Evolutionary conservation across 2,113 vertebrate genomes (phyloP), one percentile per base, ranked within the genome.

Genomic region (Neopipo cinnamomea): DNA sequence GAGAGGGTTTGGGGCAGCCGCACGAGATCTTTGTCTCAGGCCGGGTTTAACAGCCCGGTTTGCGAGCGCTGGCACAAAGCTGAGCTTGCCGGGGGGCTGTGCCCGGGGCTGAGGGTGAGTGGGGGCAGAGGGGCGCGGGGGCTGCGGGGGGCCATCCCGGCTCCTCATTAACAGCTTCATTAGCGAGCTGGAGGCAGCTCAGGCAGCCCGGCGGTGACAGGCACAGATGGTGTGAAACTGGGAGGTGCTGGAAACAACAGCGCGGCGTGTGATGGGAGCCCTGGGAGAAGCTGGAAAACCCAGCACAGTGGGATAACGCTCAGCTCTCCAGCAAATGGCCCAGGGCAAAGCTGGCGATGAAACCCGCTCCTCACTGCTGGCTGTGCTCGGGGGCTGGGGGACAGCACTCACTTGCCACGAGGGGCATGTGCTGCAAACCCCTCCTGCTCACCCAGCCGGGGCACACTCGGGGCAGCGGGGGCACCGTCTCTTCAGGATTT

Each of bases 261-360:
- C 3, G 12, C n/a, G 2, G 30, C 0, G 9, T 15, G 52, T 1
- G 7, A 6, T 5, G 50, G 2, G 33, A 35, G 47, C 8, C 22
- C 49, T 2, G 8, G 30, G 49, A 70, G 28, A 27, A 50, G 61
- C 58, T 35, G 73, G 37, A 14, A 11, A 23, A 18, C 5, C 23
- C 2, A 3, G 58, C 44, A 2, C 44, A 1, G 1, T 0, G 5
- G 50, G 35, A 21, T 62, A 25, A 52, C 0, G 3, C 46, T 67
- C 5, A 7, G 67, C 44, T 65, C 23, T 3, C 0, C 1, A 44
- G 11, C 42, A 31, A 33, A 47, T 3, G 56, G 16, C 56, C 46
- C 9, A 2, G 53, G 71, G 27, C 66, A 24, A 23, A 39, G 49
- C 13, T 46, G 53, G 8, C n/a, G 12, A 1, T 0, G 28, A 49